Conservation (phyloP, 1,140 invertebrate species). For the Ceratina japonica region DNA sequence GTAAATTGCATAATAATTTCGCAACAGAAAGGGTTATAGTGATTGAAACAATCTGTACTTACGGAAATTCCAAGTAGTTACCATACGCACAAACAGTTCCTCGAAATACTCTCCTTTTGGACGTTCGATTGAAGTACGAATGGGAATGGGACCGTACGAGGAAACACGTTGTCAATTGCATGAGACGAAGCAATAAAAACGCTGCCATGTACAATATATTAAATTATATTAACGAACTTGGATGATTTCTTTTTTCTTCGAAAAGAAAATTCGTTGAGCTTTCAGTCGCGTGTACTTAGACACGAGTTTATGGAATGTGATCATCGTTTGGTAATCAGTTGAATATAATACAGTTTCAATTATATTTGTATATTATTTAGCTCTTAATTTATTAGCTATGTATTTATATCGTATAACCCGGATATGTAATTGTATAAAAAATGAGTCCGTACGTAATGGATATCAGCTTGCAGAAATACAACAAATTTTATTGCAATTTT, state of each 20-base stretch:
- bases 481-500: too few relatives aligned
- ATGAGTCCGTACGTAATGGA: constrained; percentile 8
- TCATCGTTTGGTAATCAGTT: neutral
- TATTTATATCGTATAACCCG: neutral
- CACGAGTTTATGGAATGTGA: constrained; percentile 4
- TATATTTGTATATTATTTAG: constrained; percentile 25
- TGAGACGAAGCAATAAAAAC: constrained; percentile 14
- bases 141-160: too few relatives aligned
- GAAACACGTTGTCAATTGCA: too few relatives aligned
- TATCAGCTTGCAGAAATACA: neutral
- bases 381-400: constrained; percentile 33
- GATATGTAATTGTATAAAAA: neutral
- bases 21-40: neutral
- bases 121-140: neutral
- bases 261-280: constrained; percentile 29
- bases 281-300: constrained; percentile 40
- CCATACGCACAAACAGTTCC: constrained; percentile 46
- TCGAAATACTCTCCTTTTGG: neutral
- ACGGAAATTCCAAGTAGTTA: constrained; percentile 17
- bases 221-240: neutral
- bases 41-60: constrained; percentile 13
- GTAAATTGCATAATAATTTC: too few relatives aligned
- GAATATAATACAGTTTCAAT: too few relatives aligned
- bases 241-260: constrained; percentile 16
- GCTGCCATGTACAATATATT: constrained; percentile 31